Base-by-base conservation (phyloP, 2,113 vertebrate species). In the Bubo blakistoni region DNA sequence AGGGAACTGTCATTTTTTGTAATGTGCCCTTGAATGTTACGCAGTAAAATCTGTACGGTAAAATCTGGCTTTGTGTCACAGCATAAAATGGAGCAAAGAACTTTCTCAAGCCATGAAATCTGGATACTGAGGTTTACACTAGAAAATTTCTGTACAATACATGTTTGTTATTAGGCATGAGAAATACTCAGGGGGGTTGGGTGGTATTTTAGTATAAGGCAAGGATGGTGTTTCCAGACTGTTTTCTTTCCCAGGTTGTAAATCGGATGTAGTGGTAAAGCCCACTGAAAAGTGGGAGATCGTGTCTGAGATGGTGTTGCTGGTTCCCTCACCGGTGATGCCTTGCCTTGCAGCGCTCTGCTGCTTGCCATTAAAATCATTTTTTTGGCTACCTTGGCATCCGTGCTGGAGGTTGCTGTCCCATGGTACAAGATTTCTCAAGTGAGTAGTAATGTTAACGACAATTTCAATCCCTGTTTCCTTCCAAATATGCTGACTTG, bases 301-400 rank as follows among this genome's bases (percentile, higher is more conserved):
- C 0, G 1, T 49, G 19, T 54, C 32, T 1, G 18, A 82, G 49
- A 29, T 0, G 0, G 15, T 52, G 66, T 54, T 67, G 4, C 65
- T 55, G 21, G 30, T 70, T 86, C 32, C n/a, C n/a, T 38, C 51
- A 5, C 38, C 73, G 51, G 8, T 26, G 22, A 13, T 83, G 16
- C n/a, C 34, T 86, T 36, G 17, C 40, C 26, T 63, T 63, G 66
- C 49, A 40, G 32, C 2, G 1, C 86, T 83, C 21, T 78, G 34
- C 34, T 77, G 55, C 19, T 83, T 84, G 26, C 46, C 20, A 9
- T 73, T 83, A 46, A 58, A 73, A 69, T 73, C 4, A 30, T 13
- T 0, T 2, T 44, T 71, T 72, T 85, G 36, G n/a, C 44, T 88
- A n/a, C 38, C 7, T 49, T 78, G 46, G 30, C 42, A 54, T 66